Evolutionary conservation across 2,888 invertebrate genomes (phyloP), one percentile per base, ranked within the genome.

Genomic region (Drosophila helvetica): DNA sequence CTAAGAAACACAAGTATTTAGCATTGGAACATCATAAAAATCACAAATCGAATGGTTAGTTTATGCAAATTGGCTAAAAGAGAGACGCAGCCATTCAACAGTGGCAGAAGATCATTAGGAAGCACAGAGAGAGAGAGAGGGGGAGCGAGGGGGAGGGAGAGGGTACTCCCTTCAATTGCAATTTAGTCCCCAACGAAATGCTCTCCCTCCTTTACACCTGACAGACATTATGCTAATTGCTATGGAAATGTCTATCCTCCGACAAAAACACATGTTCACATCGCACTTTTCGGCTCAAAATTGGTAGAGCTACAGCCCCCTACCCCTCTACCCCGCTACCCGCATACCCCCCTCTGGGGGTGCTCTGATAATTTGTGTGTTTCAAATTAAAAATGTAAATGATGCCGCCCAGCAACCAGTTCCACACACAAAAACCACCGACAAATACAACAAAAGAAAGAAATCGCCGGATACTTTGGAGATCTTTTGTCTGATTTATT

Each of bases 311-410:
- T 7, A 42, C 43, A 25, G 8, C 22, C 48, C 27, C 48, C 22
- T 30, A 19, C 15, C 7, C 25, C 27, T 27, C 27, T 1, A 8
- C 8, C 27, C 27, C 27, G 22, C 22, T 5, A 17, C 46, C 42
- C 47, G 18, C 43, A 7, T 46, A n/a, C 27, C 22, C 22, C 17
- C 45, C 48, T 27, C 8, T 25, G n/a, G 7, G 7, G 22, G 4
- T 47, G 17, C 42, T 47, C 33, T 33, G 67, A 67, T 70, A 76
- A 79, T 76, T 84, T 82, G 82, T 82, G 80, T 74, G 74, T 69
- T 64, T 69, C 74, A 80, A 89, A 88, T 89, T 86, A 89, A 88
- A 80, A 80, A 89, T 89, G 88, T 86, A 84, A 89, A 89, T 89
- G 82, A 67, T 54, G 72, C 62, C 56, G 33, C 46, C 54, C n/a